Evolutionary conservation across 1,140 invertebrate genomes (phyloP).

Genomic region (Philotrypesis tridentata): DNA sequence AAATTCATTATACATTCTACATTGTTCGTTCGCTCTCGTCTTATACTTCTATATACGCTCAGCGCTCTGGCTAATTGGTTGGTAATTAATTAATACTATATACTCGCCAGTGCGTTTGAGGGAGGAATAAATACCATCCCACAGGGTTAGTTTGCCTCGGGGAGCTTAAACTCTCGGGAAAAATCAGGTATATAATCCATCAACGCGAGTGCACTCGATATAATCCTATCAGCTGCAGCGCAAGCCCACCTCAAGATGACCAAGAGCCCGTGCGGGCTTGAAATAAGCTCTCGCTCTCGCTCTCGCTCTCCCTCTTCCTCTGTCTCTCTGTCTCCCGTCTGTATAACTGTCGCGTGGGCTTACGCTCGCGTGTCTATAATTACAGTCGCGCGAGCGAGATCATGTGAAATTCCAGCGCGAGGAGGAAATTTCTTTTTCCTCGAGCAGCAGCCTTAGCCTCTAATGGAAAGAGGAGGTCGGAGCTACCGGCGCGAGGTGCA

Average conservation of each 20-base stretch:
- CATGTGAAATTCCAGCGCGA: background rate
- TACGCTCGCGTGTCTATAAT: too few relatives aligned
- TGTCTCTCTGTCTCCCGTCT: too few relatives aligned
- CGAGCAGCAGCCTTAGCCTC: background rate
- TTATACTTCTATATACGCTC: too few relatives aligned
- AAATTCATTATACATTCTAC: background rate
- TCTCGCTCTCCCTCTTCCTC: too few relatives aligned
- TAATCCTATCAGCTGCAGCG: background rate
- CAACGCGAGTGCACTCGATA: too few relatives aligned
- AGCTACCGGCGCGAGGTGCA: background rate
- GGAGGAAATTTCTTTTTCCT: background rate
- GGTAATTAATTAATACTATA: constrained; percentile 10
- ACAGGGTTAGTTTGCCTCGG: too few relatives aligned
- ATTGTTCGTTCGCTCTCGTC: background rate
- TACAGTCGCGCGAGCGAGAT: background rate
- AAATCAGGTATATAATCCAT: too few relatives aligned
- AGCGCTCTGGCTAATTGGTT: background rate
- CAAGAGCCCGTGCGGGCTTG: background rate
- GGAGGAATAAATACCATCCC: background rate
- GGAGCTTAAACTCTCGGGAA: too few relatives aligned
- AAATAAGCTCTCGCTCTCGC: constrained; percentile 1
- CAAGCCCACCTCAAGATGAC: background rate
- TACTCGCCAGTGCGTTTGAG: background rate
- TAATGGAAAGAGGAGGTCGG: background rate
- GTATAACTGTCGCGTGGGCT: too few relatives aligned